Conservation (phyloP, 2,888 invertebrate species). For the Pandemis corylana region DNA sequence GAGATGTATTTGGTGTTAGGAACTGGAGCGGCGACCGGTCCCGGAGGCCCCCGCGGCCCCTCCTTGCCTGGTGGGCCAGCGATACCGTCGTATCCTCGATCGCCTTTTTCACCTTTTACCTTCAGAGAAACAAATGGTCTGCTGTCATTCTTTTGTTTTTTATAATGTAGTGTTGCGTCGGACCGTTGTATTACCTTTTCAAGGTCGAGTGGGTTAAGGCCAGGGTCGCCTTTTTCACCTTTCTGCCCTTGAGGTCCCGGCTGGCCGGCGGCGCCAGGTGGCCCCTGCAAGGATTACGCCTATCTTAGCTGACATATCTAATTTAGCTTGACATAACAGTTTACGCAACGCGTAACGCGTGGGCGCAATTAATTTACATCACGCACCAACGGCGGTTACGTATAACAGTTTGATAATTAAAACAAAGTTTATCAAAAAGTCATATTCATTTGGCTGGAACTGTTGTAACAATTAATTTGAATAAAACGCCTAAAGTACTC, state of each 20-base stretch:
- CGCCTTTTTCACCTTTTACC: conserved; percentile 88
- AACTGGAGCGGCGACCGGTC: conserved; percentile 82
- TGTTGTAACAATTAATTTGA: conserved; percentile 14
- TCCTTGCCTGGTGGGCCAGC: conserved; percentile 78
- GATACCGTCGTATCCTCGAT: conserved; percentile 88
- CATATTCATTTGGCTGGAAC: neutral
- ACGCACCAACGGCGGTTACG: conserved; percentile 2
- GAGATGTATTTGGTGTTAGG: conserved; percentile 87
- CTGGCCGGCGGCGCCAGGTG: conserved; percentile 88
- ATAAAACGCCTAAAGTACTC: conserved; percentile 4
- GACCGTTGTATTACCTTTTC: conserved; percentile 68
- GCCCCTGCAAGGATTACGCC: conserved; percentile 80
- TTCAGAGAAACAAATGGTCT: conserved; percentile 47
- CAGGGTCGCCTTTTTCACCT: conserved; percentile 90
- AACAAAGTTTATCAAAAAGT: conserved; percentile 20
- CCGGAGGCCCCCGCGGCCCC: conserved; percentile 88
- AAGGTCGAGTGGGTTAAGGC: conserved; percentile 66
- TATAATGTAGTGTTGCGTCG: neutral
- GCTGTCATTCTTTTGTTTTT: conserved; percentile 27
- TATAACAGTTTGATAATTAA: conserved; percentile 18
- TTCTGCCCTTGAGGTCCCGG: conserved; percentile 86
- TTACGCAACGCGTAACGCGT: conserved; percentile 13
- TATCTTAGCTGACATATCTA: conserved; percentile 20
- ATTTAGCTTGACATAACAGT: conserved; percentile 17
- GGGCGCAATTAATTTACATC: conserved; percentile 11